Evolutionary conservation across 1,140 invertebrate genomes (phyloP), one percentile per base, ranked within the genome.

Genomic region (Calephelis virginiensis): DNA sequence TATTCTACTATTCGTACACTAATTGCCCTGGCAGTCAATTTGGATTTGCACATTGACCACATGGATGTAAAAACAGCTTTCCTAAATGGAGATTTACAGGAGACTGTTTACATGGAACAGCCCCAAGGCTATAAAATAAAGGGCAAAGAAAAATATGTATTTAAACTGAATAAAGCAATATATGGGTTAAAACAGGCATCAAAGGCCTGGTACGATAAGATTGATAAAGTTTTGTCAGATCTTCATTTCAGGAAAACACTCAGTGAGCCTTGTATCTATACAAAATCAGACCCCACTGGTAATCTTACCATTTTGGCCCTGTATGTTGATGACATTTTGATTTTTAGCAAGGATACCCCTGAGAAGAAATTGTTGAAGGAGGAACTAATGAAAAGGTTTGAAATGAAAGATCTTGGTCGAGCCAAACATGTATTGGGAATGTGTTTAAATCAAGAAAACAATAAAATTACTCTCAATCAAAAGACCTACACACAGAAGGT

Each of bases 71-170:
- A 48, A n/a, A 48, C 47, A 48, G 47, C 12, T 48, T 48, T 48
- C 12, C 1, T 48, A 48, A 48, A 48, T 48, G 47, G 12, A 48
- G 47, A 48, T 6, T n/a, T 48, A 48, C 12, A 48, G 47, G 47
- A 48, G 13, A 48, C 47, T 48, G 47, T 48, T 7, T 13, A 48
- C 12, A 48, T 13, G 47, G 12, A 48, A 48, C 12, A 48, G 10
- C 47, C 47, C 12, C 47, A n/a, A 66, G 11, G 28, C 56, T 6
- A 48, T 48, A 48, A 48, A 48, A 48, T 48, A 48, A 48, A 48
- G 12, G 47, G 8, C 10, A 48, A 48, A n/a, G 47, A 48, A 11
- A 48, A 48, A 5, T 13, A 48, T 48, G n/a, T 48, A n/a, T 48
- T 48, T 48, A 48, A 6, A 48, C 13, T 48, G 12, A 48, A 48